Base-by-base conservation (phyloP, 2,797 vertebrate species). In the Allochrocebus solatus region DNA sequence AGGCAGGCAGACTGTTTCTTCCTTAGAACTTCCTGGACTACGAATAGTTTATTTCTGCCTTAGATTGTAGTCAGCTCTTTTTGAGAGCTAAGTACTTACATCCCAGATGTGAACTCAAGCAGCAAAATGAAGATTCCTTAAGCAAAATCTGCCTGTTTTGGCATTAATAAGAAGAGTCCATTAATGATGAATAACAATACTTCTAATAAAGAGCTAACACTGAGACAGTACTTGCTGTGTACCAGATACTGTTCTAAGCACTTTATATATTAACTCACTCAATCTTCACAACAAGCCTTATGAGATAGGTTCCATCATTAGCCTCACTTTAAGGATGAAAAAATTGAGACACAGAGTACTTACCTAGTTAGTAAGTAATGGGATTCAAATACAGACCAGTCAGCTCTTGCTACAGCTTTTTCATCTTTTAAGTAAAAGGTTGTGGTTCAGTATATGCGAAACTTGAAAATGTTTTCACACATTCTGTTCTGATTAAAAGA, bases 11-110 rank as follows among this genome's bases (percentile, higher is more conserved):
- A 83, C 72, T 28, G 28, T 9, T 89, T 57, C 55, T 48, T 53
- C 50, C 70, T 92, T 41, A 50, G 39, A 61, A 26, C 28, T 86
- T 26, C 36, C 53, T 64, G 36, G 55, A 76, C 53, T 79, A 21
- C 19, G 76, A 72, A 24, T 53, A 96, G 59, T 22, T 87, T 89
- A 87, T 84, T 92, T 93, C 67, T 95, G 70, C 57, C 57, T 96
- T 83, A 78, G 43, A 87, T 81, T 59, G 21, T 5, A 55, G 41
- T 53, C 61, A 67, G 61, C 33, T n/a, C 61, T 67, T 46, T 96
- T 78, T 76, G 80, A 50, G 19, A 96, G n/a, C 70, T 90, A 79
- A 96, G 30, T n/a, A 72, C 3, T 64, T 57, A 85, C 1, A 74
- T 30, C 28, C n/a, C 57, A 91, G 57, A 94, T n/a, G 41, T 72